Conservation (phyloP, 2,797 vertebrate genomes). For the Hippocampus kuda region DNA sequence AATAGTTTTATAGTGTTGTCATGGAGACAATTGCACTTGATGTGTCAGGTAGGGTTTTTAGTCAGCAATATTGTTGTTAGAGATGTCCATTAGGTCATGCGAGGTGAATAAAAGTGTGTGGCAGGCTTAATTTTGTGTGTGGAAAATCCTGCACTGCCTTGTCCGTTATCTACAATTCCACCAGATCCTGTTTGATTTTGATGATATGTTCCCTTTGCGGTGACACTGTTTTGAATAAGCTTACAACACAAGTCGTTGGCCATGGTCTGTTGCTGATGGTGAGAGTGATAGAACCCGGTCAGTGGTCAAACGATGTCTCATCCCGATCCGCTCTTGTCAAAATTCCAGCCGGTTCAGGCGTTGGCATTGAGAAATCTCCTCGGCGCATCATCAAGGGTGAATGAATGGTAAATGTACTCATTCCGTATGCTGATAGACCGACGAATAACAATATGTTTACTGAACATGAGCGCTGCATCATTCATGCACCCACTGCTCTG, state of each 20-base stretch:
- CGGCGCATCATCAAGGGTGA: too few species aligned
- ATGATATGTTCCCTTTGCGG: not conserved
- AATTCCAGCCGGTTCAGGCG: too few species aligned
- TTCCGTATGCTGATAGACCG: too few species aligned
- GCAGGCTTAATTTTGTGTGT: conserved; percentile 13
- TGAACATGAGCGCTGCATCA: too few species aligned
- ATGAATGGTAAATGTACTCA: too few species aligned
- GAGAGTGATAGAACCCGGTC: too few species aligned
- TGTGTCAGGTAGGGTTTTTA: too few species aligned
- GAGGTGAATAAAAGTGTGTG: conserved; percentile 1
- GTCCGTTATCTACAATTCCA: not conserved
- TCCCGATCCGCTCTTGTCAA: too few species aligned
- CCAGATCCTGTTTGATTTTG: not conserved
- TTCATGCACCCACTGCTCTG: too few species aligned
- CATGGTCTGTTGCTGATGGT: not conserved
- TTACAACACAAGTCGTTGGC: not conserved
- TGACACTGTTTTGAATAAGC: not conserved
- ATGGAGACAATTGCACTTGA: not conserved
- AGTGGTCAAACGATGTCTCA: not conserved
- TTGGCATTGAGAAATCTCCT: too few species aligned
- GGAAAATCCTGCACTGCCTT: not conserved
- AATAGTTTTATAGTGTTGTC: not conserved
- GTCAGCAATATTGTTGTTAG: not conserved
- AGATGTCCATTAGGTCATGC: conserved; percentile 2
- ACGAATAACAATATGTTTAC: too few species aligned